Percentiles rank a stretch among this genome's conserved stretches.
Evolutionary conservation across 2,113 vertebrate species (phyloP).

Genomic region (Cololabis saira): DNA sequence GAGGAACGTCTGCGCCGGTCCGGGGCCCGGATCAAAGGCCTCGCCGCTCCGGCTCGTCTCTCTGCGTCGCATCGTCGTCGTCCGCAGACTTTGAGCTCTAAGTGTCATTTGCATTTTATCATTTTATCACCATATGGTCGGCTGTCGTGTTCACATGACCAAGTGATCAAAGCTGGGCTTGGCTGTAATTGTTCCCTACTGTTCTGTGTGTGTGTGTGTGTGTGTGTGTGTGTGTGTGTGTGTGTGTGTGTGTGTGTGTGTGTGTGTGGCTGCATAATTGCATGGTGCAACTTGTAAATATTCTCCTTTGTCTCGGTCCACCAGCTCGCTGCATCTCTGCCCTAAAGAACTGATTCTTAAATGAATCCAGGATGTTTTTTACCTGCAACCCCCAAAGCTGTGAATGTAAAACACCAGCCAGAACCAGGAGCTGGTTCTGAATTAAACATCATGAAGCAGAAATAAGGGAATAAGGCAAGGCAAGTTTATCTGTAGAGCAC

Average conservation of each 20-base stretch:
- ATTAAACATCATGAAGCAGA: background rate
- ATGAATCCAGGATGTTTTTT: constrained; percentile 13
- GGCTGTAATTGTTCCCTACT: constrained; percentile 93
- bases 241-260: constrained; percentile 1
- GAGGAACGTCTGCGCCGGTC: too few relatives aligned
- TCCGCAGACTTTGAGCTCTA: constrained; percentile 29
- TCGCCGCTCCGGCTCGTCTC: background rate
- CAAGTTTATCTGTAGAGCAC: too few relatives aligned
- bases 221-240: constrained; percentile 1
- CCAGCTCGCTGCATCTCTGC: background rate
- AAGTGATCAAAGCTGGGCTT: constrained; percentile 93
- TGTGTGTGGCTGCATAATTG: constrained; percentile 28
- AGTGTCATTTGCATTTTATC: constrained; percentile 83
- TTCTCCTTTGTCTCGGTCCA: constrained; percentile 17
- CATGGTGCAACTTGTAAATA: constrained; percentile 35
- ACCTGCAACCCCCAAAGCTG: too few relatives aligned
- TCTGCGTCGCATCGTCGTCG: constrained; percentile 3
- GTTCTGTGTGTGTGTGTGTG: constrained; percentile 74
- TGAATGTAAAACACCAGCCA: too few relatives aligned
- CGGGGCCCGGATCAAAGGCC: too few relatives aligned
- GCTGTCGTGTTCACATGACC: constrained; percentile 91
- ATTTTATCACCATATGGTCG: constrained; percentile 95
- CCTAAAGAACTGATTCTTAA: constrained; percentile 1
- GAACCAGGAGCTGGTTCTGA: too few relatives aligned
- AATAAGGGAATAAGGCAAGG: background rate